These are phyloP conservation scores for Thera britannica DNA, from an alignment of 2,888 invertebrate species.

Conservation along the genomic window DNA sequence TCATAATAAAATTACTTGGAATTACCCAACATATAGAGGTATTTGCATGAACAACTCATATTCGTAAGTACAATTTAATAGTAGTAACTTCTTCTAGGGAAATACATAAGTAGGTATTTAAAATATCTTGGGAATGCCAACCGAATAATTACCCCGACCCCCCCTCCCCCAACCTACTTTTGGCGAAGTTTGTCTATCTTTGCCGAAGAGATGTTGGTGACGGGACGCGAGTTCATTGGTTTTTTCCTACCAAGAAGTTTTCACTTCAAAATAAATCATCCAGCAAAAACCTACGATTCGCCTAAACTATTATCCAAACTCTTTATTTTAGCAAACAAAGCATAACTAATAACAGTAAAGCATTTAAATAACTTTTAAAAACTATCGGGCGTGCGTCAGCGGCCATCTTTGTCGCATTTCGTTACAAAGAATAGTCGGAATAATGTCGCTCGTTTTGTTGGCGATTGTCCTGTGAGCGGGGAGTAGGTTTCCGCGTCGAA, in stretches of 20 bases:
- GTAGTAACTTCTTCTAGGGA: too few species aligned
- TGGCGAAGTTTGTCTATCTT: too few species aligned
- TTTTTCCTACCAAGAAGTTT: too few species aligned
- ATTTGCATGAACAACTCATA: background rate
- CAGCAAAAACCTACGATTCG: conserved; percentile 31
- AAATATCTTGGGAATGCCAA: too few species aligned
- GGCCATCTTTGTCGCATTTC: conserved; percentile 70
- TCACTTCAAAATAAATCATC: background rate
- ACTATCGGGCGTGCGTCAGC: conserved; percentile 46
- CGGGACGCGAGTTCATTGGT: too few species aligned
- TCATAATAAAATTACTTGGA: conserved; percentile 2
- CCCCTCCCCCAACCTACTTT: too few species aligned
- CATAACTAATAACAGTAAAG: conserved; percentile 58
- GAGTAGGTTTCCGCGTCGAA: conserved; percentile 65
- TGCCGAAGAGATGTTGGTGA: too few species aligned
- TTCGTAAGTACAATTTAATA: too few species aligned
- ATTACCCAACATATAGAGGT: conserved; percentile 5
- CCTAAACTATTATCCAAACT: conserved; percentile 37
- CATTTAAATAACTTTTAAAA: conserved; percentile 61
- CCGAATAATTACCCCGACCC: too few species aligned
- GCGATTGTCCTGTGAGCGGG: conserved; percentile 47
- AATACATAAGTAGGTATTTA: too few species aligned
- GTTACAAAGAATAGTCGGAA: conserved; percentile 70
- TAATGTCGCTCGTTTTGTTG: conserved; percentile 55
- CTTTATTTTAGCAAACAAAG: conserved; percentile 42